Evolutionary conservation across 2,888 invertebrate species (phyloP).

Genomic region (Omphaloscelis lunosa): DNA sequence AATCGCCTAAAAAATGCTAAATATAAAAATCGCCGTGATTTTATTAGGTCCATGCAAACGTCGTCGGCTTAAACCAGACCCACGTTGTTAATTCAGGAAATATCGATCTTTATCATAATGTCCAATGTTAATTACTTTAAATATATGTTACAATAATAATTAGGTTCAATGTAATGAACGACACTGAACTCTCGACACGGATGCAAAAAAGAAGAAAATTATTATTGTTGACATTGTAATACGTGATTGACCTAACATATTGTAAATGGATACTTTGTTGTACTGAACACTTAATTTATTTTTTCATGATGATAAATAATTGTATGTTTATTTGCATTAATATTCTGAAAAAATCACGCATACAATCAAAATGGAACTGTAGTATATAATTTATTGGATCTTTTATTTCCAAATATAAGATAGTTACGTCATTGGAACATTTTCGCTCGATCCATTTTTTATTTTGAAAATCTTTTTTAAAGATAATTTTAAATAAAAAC

Average conservation of each 20-base stretch:
- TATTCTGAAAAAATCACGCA: no score
- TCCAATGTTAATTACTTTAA: conserved; percentile 20
- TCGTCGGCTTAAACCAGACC: no score
- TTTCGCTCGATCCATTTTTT: no score
- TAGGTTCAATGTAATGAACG: conserved; percentile 13
- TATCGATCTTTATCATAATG: not conserved
- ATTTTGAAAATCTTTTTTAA: no score
- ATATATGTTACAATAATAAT: conserved; percentile 9
- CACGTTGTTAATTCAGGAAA: conserved; percentile 6
- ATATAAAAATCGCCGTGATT: no score
- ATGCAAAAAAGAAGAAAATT: conserved; percentile 18
- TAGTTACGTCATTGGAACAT: no score
- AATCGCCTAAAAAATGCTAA: not conserved
- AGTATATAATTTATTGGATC: no score
- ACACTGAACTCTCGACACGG: conserved; percentile 39
- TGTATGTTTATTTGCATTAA: no score
- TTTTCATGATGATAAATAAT: conserved; percentile 20
- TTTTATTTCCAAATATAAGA: no score
- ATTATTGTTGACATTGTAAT: conserved; percentile 30
- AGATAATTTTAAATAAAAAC: no score
- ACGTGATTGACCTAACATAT: conserved; percentile 10
- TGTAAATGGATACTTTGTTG: not conserved
- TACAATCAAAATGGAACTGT: no score
- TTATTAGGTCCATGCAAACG: no score
- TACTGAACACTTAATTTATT: not conserved